phyloP scores from a whole-genome alignment of 2,797 vertebrate genomes.

The Myotis pilosus region DNA sequence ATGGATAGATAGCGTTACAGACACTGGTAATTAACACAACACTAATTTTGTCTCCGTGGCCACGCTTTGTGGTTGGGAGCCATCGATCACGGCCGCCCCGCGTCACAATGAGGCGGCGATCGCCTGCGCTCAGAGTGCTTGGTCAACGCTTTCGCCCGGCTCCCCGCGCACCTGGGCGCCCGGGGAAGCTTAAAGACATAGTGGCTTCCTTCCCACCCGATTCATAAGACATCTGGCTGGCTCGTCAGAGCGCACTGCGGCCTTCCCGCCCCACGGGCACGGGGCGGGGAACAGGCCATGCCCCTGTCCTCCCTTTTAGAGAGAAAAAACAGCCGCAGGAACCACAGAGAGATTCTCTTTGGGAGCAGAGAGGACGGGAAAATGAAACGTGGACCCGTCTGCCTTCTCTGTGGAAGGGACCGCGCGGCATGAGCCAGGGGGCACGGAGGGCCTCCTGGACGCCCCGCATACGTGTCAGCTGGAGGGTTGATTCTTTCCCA shows the following conservation, averaged over 20 bases:
- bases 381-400: conserved; percentile 15
- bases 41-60: conserved; percentile 91
- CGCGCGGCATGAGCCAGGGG: background rate
- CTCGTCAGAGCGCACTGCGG: conserved; percentile 27
- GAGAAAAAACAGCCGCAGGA: conserved; percentile 29
- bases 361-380: background rate
- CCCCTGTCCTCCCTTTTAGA: conserved; percentile 57
- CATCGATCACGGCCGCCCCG: conserved; percentile 88
- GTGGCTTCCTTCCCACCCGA: background rate
- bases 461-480: background rate
- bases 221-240: conserved; percentile 56
- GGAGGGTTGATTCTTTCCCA: conserved; percentile 27
- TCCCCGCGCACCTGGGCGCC: conserved; percentile 80
- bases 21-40: conserved; percentile 92
- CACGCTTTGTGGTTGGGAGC: conserved; percentile 87
- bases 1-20: conserved; percentile 89
- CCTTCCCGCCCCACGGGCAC: background rate
- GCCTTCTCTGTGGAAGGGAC: background rate
- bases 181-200: conserved; percentile 68
- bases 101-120: conserved; percentile 87
- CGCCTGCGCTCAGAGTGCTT: conserved; percentile 84
- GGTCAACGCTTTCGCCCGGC: conserved; percentile 84
- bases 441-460: background rate
- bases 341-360: conserved; percentile 35
- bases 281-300: background rate